Base-by-base conservation (phyloP, 1,140 invertebrate species). In the Drosophila ercepeae region DNA sequence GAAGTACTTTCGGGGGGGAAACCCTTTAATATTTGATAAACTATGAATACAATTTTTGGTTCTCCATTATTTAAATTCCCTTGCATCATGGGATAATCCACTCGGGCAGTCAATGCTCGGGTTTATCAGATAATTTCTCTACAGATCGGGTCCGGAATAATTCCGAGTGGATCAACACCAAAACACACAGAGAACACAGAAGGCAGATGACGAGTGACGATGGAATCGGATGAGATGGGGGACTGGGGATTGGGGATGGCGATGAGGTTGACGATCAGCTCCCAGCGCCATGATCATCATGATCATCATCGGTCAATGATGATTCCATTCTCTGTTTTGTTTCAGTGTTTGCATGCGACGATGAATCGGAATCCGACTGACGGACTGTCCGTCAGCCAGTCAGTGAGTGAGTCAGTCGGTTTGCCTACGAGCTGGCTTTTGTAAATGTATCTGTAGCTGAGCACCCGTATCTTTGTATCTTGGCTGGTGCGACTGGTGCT, bases 301-400 rank as follows among this genome's bases (percentile, higher is more conserved):
- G 13, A 52, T 61, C 52, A 73, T 74, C 58, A 71, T 42, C 63
- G 72, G 61, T 73, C 81, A 76, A 72, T 60, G 75, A 74, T 82
- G 74, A 82, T 82, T 72, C 32, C 64, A 67, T 45, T 68, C 52
- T 21, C 52, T 21, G 61, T 67, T 68, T 68, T 54, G 60, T 75
- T 81, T 71, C 64, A 44, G 58, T 51, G 73, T 82, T 82, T 81
- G 78, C 78, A 82, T 78, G 69, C 34, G 63, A 63, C 45, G 44
- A 50, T 32, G 44, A 61, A 60, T 70, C 70, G 78, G 60, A 67
- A 63, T 61, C 36, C 13, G 60, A 58, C 54, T 48, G 69, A 52
- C 42, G 61, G 68, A 41, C 48, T 60, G 29, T 4, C 34, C 53
- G 8, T 8, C 27, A 25, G 23, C 7, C 23, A 34, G n/a, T 34